Evolutionary conservation across 1,140 invertebrate species (phyloP).

Genomic region (Ooceraea biroi): DNA sequence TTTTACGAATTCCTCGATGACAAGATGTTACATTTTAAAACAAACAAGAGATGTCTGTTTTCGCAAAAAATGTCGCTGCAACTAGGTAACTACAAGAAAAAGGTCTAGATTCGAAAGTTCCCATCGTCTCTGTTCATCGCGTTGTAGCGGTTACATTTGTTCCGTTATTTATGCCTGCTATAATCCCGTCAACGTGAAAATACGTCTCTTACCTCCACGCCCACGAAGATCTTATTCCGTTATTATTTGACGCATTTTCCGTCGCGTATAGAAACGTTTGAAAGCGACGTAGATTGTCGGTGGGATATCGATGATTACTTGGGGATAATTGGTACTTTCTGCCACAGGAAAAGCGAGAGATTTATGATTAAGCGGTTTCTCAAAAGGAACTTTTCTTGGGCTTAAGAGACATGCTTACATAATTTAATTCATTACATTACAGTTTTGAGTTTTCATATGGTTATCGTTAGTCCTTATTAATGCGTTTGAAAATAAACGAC

Average conservation of each 20-base stretch:
- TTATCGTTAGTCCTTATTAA: neutral
- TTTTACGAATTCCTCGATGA: neutral
- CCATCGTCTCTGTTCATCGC: slow-evolving; percentile 43
- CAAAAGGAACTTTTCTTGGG: neutral
- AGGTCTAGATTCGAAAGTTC: slow-evolving; percentile 46
- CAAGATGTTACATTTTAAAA: neutral
- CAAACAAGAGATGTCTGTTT: neutral
- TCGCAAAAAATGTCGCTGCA: slow-evolving; percentile 18
- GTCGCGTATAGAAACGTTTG: neutral
- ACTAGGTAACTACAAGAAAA: neutral
- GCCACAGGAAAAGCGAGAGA: slow-evolving; percentile 7
- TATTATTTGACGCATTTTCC: slow-evolving; percentile 30
- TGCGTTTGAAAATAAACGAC: neutral
- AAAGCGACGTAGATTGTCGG: slow-evolving; percentile 12
- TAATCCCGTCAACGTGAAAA: slow-evolving; percentile 59
- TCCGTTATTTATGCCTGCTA: slow-evolving; percentile 52
- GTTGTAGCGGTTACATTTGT: slow-evolving; percentile 15
- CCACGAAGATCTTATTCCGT: slow-evolving; percentile 38
- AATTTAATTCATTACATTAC: slow-evolving; percentile 24
- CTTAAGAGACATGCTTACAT: neutral
- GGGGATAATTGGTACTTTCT: slow-evolving; percentile 40
- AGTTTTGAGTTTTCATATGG: neutral
- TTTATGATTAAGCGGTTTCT: slow-evolving; percentile 14
- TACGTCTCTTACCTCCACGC: slow-evolving; percentile 46
- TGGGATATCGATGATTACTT: slow-evolving; percentile 30